These are phyloP conservation scores for Arrhopalites spinosus DNA, from an alignment of 2,888 invertebrate genomes.

Conservation along the genomic window DNA sequence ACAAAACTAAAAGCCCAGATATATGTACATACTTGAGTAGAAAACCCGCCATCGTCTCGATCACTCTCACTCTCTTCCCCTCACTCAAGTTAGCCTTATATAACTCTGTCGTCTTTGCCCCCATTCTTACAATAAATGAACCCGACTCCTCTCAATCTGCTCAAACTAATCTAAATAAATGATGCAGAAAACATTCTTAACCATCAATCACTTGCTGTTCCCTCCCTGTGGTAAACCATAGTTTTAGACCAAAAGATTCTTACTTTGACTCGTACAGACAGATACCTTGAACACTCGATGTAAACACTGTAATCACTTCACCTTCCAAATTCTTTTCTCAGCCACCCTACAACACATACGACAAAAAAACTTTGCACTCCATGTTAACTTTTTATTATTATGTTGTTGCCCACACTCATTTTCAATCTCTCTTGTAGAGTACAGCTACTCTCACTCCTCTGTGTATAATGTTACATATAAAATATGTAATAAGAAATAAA, in stretches of 20 bases:
- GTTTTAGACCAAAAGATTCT: not conserved
- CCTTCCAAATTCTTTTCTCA: constrained; percentile 5
- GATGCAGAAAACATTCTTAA: constrained; percentile 48
- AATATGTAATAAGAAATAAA: too few species aligned
- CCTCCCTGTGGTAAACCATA: constrained; percentile 5
- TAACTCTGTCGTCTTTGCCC: not conserved
- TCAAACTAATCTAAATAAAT: constrained; percentile 53
- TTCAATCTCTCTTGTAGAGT: too few species aligned
- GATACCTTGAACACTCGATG: not conserved
- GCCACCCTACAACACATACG: not conserved
- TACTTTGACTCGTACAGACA: not conserved
- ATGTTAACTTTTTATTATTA: too few species aligned
- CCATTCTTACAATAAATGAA: constrained; percentile 34
- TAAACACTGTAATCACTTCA: constrained; percentile 7
- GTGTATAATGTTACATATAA: too few species aligned
- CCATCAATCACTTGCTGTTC: constrained; percentile 48
- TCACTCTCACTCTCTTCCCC: not conserved
- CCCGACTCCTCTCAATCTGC: constrained; percentile 37
- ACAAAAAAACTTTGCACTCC: not conserved
- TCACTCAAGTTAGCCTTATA: not conserved
- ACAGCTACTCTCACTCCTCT: too few species aligned
- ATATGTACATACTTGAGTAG: not conserved
- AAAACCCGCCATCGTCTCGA: too few species aligned
- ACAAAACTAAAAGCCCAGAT: too few species aligned
- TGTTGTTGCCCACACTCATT: too few species aligned